Evolutionary conservation across 2,797 vertebrate genomes (phyloP).

Genomic region (Leptodactylus fallax): DNA sequence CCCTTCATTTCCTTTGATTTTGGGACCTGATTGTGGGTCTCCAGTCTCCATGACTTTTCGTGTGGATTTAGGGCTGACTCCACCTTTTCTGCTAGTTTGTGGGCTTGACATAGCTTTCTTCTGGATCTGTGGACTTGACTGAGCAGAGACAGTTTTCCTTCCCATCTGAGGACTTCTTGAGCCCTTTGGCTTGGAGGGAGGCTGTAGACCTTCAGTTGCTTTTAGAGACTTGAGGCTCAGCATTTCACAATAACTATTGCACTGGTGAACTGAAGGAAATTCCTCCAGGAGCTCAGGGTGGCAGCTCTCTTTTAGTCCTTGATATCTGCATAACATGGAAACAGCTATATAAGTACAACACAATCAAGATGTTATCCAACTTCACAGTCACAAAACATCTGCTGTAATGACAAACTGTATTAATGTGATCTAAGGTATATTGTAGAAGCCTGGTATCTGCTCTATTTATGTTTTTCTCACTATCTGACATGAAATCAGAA

Average conservation of each 20-base stretch:
- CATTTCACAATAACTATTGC: constrained; percentile 90
- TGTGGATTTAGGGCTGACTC: constrained; percentile 80
- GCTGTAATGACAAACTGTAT: too few relatives aligned
- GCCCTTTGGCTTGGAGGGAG: constrained; percentile 83
- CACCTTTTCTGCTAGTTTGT: constrained; percentile 79
- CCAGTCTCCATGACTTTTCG: constrained; percentile 77
- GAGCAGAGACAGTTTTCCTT: constrained; percentile 80
- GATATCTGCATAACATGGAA: constrained; percentile 80
- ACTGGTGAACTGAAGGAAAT: constrained; percentile 85
- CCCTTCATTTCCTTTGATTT: constrained; percentile 65
- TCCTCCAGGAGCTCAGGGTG: constrained; percentile 88
- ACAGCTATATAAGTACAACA: too few relatives aligned
- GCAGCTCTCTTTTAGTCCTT: constrained; percentile 88
- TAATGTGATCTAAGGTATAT: too few relatives aligned
- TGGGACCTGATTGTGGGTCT: constrained; percentile 71
- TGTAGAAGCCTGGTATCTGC: too few relatives aligned
- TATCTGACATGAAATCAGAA: too few relatives aligned
- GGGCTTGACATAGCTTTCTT: constrained; percentile 86
- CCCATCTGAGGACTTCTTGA: constrained; percentile 87
- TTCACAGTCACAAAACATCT: too few relatives aligned
- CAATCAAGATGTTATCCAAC: too few relatives aligned
- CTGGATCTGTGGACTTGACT: constrained; percentile 89
- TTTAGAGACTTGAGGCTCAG: constrained; percentile 84
- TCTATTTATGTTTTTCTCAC: too few relatives aligned
- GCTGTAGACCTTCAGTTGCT: constrained; percentile 78